These are phyloP conservation scores for Neogobius melanostomus DNA, from an alignment of 2,113 vertebrate species.

Conservation along the genomic window DNA sequence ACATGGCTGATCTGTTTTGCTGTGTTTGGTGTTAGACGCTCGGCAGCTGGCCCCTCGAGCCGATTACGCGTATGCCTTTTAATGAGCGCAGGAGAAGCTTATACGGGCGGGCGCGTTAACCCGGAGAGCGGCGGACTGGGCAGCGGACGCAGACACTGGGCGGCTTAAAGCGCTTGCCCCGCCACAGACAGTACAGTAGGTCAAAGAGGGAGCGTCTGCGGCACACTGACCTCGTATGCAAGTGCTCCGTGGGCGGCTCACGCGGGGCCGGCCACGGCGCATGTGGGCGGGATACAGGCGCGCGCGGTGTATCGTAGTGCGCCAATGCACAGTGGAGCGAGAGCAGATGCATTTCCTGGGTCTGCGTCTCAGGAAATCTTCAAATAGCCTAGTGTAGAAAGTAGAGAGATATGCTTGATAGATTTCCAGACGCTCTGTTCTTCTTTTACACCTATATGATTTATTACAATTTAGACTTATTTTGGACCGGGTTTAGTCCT, in stretches of 20 bases:
- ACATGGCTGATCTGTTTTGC: constrained; percentile 38
- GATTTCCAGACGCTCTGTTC: too few relatives aligned
- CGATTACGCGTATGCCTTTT: constrained; percentile 67
- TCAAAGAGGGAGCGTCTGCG: constrained; percentile 41
- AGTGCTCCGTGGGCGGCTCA: not conserved
- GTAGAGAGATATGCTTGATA: too few relatives aligned
- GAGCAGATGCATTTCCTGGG: not conserved
- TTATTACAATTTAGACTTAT: too few relatives aligned
- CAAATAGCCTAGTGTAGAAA: too few relatives aligned
- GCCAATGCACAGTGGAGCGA: not conserved
- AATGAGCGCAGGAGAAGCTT: constrained; percentile 69
- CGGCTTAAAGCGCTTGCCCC: constrained; percentile 32
- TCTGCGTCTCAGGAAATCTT: too few relatives aligned
- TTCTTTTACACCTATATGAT: too few relatives aligned
- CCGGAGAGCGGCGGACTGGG: constrained; percentile 33
- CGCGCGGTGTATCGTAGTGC: not conserved
- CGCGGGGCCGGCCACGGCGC: too few relatives aligned
- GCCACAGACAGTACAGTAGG: constrained; percentile 48
- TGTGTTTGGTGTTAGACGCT: constrained; percentile 56
- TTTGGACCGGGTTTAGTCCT: too few relatives aligned
- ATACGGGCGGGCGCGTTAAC: constrained; percentile 55
- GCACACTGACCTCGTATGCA: constrained; percentile 23
- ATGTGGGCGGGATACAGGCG: not conserved
- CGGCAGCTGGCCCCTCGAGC: constrained; percentile 65
- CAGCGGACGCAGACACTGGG: constrained; percentile 39